Evolutionary conservation across 92 coral and sea anemone species (phyloP).

Genomic region (Bergia sp.): DNA sequence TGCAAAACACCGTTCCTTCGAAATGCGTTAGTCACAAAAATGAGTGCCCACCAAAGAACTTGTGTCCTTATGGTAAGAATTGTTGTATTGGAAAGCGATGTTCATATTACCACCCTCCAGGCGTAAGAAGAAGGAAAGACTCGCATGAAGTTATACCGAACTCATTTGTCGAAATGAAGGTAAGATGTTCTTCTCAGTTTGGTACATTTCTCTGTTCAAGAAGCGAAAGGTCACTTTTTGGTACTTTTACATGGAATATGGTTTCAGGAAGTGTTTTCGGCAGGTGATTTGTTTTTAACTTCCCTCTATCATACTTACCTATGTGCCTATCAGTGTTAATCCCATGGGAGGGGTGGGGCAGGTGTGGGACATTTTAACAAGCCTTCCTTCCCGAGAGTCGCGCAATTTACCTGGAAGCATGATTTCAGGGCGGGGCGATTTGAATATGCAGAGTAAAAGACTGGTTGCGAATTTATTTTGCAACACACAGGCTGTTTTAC

Average conservation of each 20-base stretch:
- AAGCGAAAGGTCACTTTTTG: neutral
- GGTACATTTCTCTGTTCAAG: neutral
- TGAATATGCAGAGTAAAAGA: too few species aligned
- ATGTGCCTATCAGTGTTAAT: neutral
- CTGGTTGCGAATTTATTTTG: too few species aligned
- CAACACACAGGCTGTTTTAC: too few species aligned
- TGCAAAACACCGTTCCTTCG: neutral
- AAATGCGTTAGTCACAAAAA: neutral
- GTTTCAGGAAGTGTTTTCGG: neutral
- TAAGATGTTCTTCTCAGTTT: neutral
- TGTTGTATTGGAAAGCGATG: constrained; percentile 86
- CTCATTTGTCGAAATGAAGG: neutral
- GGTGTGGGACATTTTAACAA: too few species aligned
- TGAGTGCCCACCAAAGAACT: neutral
- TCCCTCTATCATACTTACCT: neutral
- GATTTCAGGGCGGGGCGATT: too few species aligned
- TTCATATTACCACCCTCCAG: constrained; percentile 61
- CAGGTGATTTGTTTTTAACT: neutral
- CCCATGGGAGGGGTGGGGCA: too few species aligned
- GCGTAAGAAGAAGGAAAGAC: neutral
- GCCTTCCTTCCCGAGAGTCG: too few species aligned
- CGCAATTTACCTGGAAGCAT: too few species aligned
- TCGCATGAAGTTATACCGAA: neutral
- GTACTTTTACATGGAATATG: neutral
- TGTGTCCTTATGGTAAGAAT: constrained; percentile 76